Conservation (phyloP, 2,797 vertebrate genomes). For the Salarias fasciatus region DNA sequence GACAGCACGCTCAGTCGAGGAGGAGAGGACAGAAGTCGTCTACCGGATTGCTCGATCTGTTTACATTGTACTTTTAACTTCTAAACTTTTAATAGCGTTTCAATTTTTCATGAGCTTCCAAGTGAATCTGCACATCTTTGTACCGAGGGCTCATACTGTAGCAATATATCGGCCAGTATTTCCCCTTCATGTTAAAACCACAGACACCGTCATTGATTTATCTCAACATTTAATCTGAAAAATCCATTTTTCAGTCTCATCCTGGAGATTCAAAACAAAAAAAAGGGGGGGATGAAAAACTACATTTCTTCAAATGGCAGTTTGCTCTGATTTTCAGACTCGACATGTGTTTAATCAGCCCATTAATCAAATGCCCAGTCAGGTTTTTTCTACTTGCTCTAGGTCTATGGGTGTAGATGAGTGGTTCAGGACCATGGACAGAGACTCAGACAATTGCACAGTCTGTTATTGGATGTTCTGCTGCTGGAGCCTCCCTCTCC, state of each 20-base stretch:
- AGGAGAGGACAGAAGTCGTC: slow-evolving; percentile 31
- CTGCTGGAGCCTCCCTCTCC: slow-evolving; percentile 47
- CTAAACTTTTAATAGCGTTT: slow-evolving; percentile 56
- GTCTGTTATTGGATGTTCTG: slow-evolving; percentile 70
- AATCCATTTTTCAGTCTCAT: neutral
- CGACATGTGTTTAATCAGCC: neutral
- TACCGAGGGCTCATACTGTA: slow-evolving; percentile 11
- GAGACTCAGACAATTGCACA: slow-evolving; percentile 74
- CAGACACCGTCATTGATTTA: too few relatives aligned
- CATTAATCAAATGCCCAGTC: slow-evolving; percentile 13
- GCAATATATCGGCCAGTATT: slow-evolving; percentile 20
- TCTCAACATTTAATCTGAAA: neutral
- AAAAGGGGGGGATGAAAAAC: too few relatives aligned
- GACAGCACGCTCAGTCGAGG: slow-evolving; percentile 19
- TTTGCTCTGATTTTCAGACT: too few relatives aligned
- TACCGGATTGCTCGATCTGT: slow-evolving; percentile 37
- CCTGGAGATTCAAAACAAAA: too few relatives aligned
- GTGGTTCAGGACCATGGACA: slow-evolving; percentile 87
- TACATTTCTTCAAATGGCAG: slow-evolving; percentile 2
- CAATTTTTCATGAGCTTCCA: slow-evolving; percentile 55
- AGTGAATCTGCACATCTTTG: slow-evolving; percentile 27
- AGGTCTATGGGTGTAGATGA: slow-evolving; percentile 72
- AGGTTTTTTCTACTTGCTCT: slow-evolving; percentile 52
- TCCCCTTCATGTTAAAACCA: slow-evolving; percentile 8
- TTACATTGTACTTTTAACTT: slow-evolving; percentile 54